These are phyloP conservation scores for Gordius sp. DNA, from an alignment of 2,888 invertebrate species.

Conservation along the genomic window DNA sequence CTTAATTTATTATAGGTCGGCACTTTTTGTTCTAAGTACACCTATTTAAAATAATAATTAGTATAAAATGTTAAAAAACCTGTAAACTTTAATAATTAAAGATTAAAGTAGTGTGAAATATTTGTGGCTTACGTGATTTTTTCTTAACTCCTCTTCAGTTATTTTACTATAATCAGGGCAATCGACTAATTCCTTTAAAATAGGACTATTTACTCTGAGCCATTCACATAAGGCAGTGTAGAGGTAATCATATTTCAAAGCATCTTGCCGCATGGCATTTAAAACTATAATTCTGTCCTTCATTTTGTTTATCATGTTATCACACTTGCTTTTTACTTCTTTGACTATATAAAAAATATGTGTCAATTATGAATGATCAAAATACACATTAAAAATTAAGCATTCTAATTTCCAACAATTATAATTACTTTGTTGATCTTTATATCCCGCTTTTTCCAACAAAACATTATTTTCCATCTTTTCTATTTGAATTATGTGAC, in stretches of 20 bases:
- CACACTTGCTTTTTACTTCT: background rate
- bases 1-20: background rate
- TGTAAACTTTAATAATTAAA: too few relatives aligned
- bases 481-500: background rate
- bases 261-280: background rate
- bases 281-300: background rate
- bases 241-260: background rate
- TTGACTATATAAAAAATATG: conserved; percentile 1
- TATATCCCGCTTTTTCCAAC: background rate
- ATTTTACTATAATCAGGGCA: background rate
- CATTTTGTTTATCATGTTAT: background rate
- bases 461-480: background rate
- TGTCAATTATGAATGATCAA: background rate
- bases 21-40: background rate
- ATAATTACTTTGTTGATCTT: background rate
- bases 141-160: background rate
- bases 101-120: too few relatives aligned
- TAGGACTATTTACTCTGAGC: background rate
- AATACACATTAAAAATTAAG: too few relatives aligned
- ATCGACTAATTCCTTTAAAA: background rate
- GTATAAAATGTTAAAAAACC: too few relatives aligned
- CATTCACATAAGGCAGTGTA: background rate
- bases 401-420: too few relatives aligned
- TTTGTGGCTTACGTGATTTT: conserved; percentile 12
- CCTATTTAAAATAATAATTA: conserved; percentile 14